These are phyloP conservation scores for Temnothorax ravouxi DNA, from an alignment of 2,888 invertebrate genomes.

Conservation along the genomic window DNA sequence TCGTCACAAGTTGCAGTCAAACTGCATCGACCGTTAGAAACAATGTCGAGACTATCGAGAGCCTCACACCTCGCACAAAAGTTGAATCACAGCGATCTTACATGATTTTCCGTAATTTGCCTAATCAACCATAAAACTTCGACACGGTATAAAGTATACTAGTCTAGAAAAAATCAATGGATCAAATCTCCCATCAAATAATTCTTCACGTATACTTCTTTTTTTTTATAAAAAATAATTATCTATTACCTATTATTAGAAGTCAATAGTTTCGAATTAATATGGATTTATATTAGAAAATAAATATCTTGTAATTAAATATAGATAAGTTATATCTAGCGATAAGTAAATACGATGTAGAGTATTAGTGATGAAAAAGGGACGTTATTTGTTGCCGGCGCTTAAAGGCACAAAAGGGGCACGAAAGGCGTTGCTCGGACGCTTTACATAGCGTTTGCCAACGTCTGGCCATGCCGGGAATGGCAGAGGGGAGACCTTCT, in stretches of 20 bases:
- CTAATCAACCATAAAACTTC: neutral
- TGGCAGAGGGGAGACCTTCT: constrained; percentile 78
- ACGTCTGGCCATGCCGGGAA: constrained; percentile 84
- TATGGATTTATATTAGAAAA: neutral
- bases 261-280: neutral
- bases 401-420: constrained; percentile 74
- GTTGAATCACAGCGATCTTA: neutral
- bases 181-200: neutral
- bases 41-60: neutral
- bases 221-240: neutral
- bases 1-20: neutral
- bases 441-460: constrained; percentile 82
- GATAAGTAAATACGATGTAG: neutral
- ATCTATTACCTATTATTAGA: neutral
- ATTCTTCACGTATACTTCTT: neutral
- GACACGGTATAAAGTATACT: neutral
- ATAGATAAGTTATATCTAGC: constrained; percentile 4
- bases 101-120: neutral
- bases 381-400: constrained; percentile 65
- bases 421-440: constrained; percentile 65
- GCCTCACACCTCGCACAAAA: constrained; percentile 22
- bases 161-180: neutral
- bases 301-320: neutral
- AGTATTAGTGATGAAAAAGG: constrained; percentile 60
- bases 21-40: neutral